phyloP scores from a whole-genome alignment of 2,888 invertebrate genomes.

The Peribatodes rhomboidaria region DNA sequence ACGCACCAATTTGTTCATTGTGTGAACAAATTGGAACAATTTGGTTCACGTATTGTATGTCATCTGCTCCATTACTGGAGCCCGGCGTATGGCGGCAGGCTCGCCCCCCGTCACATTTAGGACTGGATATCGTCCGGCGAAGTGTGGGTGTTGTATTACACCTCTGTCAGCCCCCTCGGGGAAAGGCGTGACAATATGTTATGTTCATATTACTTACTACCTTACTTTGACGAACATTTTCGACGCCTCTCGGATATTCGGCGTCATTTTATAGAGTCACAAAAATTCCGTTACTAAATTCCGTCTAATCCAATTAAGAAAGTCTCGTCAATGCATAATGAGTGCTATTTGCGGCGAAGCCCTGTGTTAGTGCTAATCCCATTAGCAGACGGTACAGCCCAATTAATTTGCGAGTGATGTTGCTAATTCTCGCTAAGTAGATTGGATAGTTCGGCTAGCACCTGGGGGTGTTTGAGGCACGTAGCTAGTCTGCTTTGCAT shows the following conservation, averaged over 20 bases:
- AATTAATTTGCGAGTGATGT: conserved; percentile 28
- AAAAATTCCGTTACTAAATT: conserved; percentile 19
- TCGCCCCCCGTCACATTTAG: too few relatives aligned
- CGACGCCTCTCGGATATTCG: background rate
- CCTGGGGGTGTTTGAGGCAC: background rate
- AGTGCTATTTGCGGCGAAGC: conserved; percentile 28
- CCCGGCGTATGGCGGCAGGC: too few relatives aligned
- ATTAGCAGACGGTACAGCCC: conserved; percentile 27
- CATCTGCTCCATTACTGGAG: too few relatives aligned
- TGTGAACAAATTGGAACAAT: too few relatives aligned
- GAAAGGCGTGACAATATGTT: too few relatives aligned
- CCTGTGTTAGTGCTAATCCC: conserved; percentile 28
- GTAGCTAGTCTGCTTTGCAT: background rate
- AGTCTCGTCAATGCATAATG: conserved; percentile 32
- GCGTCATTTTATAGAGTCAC: background rate
- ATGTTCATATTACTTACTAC: background rate
- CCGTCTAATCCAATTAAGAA: conserved; percentile 27
- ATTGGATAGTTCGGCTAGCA: conserved; percentile 13
- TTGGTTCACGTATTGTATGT: too few relatives aligned
- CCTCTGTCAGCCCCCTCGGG: too few relatives aligned
- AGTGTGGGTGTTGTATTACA: too few relatives aligned
- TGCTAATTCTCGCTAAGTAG: conserved; percentile 16
- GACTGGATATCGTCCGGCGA: too few relatives aligned
- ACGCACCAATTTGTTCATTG: too few relatives aligned
- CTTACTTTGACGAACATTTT: too few relatives aligned